phyloP scores from a whole-genome alignment of 2,888 invertebrate genomes.

The Masnerella sp. region DNA sequence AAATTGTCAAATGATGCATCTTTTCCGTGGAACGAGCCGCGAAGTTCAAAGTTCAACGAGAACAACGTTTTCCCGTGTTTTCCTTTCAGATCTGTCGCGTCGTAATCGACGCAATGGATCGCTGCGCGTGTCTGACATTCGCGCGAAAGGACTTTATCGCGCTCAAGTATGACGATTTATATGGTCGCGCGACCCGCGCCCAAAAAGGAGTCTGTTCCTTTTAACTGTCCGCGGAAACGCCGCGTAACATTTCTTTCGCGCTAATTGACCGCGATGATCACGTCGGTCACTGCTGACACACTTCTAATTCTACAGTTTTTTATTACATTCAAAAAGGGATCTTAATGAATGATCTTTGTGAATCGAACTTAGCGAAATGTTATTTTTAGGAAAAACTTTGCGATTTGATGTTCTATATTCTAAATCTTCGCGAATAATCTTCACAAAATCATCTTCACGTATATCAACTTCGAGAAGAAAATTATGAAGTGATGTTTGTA shows the following conservation, averaged over 20 bases:
- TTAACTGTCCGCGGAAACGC: slow-evolving; percentile 41
- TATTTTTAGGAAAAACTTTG: too few species aligned
- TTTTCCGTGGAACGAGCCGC: neutral
- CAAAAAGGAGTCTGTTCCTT: slow-evolving; percentile 46
- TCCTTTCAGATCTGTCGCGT: slow-evolving; percentile 4
- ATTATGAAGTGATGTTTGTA: too few species aligned
- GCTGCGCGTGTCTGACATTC: slow-evolving; percentile 20
- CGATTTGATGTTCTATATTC: too few species aligned
- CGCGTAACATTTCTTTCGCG: slow-evolving; percentile 58
- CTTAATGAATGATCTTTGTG: neutral
- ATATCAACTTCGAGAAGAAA: too few species aligned
- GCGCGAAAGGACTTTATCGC: slow-evolving; percentile 26
- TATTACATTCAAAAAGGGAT: slow-evolving; percentile 28
- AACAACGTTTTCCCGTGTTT: slow-evolving; percentile 24
- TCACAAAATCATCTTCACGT: too few species aligned
- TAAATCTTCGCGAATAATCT: too few species aligned
- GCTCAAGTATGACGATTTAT: slow-evolving; percentile 51
- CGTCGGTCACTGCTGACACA: slow-evolving; percentile 56
- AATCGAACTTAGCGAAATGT: neutral
- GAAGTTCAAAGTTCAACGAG: slow-evolving; percentile 36
- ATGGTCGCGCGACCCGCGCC: slow-evolving; percentile 32
- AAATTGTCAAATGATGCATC: slow-evolving; percentile 20
- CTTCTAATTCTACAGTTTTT: slow-evolving; percentile 51
- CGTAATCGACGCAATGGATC: slow-evolving; percentile 14
- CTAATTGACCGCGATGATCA: slow-evolving; percentile 62